Evolutionary conservation across 2,888 invertebrate species (phyloP).

Genomic region (Clostera curtula): DNA sequence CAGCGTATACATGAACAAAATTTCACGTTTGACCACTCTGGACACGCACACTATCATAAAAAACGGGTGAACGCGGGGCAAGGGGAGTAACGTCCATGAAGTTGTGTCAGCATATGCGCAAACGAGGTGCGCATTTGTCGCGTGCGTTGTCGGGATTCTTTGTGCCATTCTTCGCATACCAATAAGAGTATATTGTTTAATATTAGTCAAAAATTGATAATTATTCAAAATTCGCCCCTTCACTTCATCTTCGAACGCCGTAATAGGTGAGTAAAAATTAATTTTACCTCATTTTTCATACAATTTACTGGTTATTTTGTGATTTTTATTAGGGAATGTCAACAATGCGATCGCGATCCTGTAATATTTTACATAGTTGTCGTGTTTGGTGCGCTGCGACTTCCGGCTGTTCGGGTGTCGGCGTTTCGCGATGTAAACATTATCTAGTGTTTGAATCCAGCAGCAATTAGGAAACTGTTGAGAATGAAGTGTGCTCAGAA

Average conservation of each 20-base stretch:
- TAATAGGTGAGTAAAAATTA: slow-evolving; percentile 82
- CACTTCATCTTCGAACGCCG: slow-evolving; percentile 77
- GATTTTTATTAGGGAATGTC: slow-evolving; percentile 81
- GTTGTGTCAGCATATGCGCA: slow-evolving; percentile 86
- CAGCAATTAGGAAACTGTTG: slow-evolving; percentile 59
- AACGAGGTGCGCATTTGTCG: slow-evolving; percentile 86
- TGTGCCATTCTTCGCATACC: slow-evolving; percentile 98
- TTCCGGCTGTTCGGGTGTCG: slow-evolving; percentile 74
- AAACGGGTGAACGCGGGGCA: slow-evolving; percentile 66
- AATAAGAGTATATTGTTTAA: slow-evolving; percentile 84
- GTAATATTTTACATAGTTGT: slow-evolving; percentile 87
- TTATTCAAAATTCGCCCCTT: slow-evolving; percentile 79
- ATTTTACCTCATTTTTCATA: slow-evolving; percentile 76
- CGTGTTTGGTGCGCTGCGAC: slow-evolving; percentile 79
- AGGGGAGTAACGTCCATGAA: slow-evolving; percentile 73
- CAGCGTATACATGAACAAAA: slow-evolving; percentile 61
- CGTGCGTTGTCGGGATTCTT: slow-evolving; percentile 97
- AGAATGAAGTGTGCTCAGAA: slow-evolving; percentile 71
- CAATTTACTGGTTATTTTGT: slow-evolving; percentile 75
- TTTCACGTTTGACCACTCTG: slow-evolving; percentile 75
- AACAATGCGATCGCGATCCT: slow-evolving; percentile 85
- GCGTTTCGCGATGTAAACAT: slow-evolving; percentile 75
- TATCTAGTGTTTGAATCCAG: slow-evolving; percentile 67
- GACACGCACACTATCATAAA: slow-evolving; percentile 48
- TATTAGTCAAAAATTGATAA: slow-evolving; percentile 80